A percentile compares a stretch with the other conserved stretches of the same genome.
These are phyloP conservation scores for Smutsia gigantea DNA, from an alignment of 2,797 vertebrate species.

Conservation along the genomic window DNA sequence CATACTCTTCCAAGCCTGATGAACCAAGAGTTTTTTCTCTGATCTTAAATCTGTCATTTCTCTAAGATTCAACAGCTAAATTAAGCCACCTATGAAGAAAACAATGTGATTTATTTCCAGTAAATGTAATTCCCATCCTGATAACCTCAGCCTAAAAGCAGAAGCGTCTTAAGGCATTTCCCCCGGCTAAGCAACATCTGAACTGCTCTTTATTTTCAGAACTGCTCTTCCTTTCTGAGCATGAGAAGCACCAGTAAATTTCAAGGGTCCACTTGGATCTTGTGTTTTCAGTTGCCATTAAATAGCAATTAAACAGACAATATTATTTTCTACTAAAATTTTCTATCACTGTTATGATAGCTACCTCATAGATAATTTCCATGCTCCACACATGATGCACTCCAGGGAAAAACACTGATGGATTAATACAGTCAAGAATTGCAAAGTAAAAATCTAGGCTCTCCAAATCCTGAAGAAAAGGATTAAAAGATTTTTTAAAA, in stretches of 20 bases:
- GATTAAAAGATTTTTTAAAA: not conserved
- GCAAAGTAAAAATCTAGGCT: not conserved
- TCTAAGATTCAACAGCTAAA: slow-evolving; percentile 77
- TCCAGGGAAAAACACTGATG: not conserved
- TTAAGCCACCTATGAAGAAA: slow-evolving; percentile 69
- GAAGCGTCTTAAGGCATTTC: not conserved
- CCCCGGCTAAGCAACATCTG: not conserved
- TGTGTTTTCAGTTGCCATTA: not conserved
- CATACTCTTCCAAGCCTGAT: slow-evolving; percentile 50
- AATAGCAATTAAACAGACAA: slow-evolving; percentile 17
- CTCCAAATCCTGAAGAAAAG: not conserved
- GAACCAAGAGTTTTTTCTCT: slow-evolving; percentile 52
- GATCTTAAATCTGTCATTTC: slow-evolving; percentile 70
- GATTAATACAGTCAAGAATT: not conserved
- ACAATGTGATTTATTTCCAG: slow-evolving; percentile 69
- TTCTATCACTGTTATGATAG: not conserved
- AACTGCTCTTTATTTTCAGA: not conserved
- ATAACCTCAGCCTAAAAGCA: slow-evolving; percentile 42
- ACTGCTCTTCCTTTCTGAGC: not conserved
- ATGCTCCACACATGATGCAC: not conserved
- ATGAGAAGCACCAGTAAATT: not conserved
- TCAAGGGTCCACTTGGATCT: not conserved
- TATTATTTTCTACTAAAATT: not conserved
- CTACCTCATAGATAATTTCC: not conserved
- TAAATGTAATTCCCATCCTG: slow-evolving; percentile 59